Evolutionary conservation across 64 coral and sea anemone species (phyloP).

Genomic region (Porites lutea): DNA sequence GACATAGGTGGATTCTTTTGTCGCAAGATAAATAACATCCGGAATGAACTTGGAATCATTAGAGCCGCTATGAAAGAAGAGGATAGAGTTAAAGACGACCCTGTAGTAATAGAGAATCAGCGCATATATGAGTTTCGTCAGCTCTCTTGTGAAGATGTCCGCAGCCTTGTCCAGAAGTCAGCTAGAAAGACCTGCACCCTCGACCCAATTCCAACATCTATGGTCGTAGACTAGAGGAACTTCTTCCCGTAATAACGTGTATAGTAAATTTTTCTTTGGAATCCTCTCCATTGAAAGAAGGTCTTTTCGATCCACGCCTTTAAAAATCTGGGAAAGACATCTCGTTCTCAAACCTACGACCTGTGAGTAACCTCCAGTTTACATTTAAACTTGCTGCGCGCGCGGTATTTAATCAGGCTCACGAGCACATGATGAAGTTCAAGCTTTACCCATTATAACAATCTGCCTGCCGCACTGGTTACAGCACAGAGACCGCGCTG

Average conservation of each 20-base stretch:
- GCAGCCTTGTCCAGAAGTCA: conserved; percentile 36
- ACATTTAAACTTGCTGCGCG: background rate
- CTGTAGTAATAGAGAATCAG: conserved; percentile 42
- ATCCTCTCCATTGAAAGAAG: conserved; percentile 23
- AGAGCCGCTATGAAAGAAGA: background rate
- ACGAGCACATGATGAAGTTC: background rate
- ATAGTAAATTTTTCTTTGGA: conserved; percentile 53
- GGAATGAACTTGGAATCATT: conserved; percentile 23
- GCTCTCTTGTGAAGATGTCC: conserved; percentile 61
- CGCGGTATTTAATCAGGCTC: conserved; percentile 6
- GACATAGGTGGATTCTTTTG: conserved; percentile 63
- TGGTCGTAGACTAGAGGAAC: conserved; percentile 59
- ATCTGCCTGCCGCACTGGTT: background rate
- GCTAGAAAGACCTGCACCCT: conserved; percentile 68
- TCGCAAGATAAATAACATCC: conserved; percentile 60
- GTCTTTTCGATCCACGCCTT: conserved; percentile 25
- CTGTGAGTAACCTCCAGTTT: conserved; percentile 35
- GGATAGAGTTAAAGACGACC: background rate
- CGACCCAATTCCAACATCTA: conserved; percentile 57
- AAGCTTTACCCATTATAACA: background rate
- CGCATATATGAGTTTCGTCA: conserved; percentile 40
- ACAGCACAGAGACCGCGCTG: background rate
- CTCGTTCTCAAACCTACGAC: conserved; percentile 26
- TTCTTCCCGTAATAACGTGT: conserved; percentile 47
- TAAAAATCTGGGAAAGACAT: conserved; percentile 52